phyloP scores from a whole-genome alignment of 2,888 invertebrate species.

The Chaitophorus viminalis region DNA sequence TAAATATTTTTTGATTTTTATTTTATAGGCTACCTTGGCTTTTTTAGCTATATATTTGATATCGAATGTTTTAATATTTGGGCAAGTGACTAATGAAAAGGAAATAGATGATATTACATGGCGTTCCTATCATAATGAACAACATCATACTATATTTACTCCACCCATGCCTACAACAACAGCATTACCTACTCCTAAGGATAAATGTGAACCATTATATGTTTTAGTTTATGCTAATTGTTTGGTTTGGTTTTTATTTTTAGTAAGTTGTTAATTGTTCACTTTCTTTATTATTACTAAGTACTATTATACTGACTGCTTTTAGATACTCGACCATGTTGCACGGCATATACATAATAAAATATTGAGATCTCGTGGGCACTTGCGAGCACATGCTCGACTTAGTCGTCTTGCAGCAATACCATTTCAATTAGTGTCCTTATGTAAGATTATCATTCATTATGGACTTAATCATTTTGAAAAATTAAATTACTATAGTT shows the following conservation, averaged over 20 bases:
- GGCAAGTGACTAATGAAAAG: neutral
- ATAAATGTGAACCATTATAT: slow-evolving; percentile 58
- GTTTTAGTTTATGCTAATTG: slow-evolving; percentile 48
- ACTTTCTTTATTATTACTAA: neutral
- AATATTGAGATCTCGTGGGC: slow-evolving; percentile 49
- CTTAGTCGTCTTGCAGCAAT: slow-evolving; percentile 41
- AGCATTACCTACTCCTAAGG: slow-evolving; percentile 1
- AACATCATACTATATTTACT: neutral
- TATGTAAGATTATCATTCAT: slow-evolving; percentile 9
- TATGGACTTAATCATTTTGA: neutral
- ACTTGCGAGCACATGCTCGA: slow-evolving; percentile 36
- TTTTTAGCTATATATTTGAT: slow-evolving; percentile 11
- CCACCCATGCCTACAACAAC: neutral
- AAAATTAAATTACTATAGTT: neutral
- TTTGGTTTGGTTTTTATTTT: slow-evolving; percentile 55
- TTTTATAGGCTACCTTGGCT: slow-evolving; percentile 28
- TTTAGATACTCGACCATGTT: slow-evolving; percentile 47
- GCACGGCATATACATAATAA: slow-evolving; percentile 38
- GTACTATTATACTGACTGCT: neutral
- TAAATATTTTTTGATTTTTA: neutral
- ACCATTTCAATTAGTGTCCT: slow-evolving; percentile 52
- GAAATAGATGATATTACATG: slow-evolving; percentile 41
- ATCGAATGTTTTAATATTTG: slow-evolving; percentile 30
- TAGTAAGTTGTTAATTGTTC: slow-evolving; percentile 4
- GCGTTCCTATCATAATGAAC: neutral